Conservation (phyloP, 2,888 invertebrate genomes). For the Odontothrips loti region DNA sequence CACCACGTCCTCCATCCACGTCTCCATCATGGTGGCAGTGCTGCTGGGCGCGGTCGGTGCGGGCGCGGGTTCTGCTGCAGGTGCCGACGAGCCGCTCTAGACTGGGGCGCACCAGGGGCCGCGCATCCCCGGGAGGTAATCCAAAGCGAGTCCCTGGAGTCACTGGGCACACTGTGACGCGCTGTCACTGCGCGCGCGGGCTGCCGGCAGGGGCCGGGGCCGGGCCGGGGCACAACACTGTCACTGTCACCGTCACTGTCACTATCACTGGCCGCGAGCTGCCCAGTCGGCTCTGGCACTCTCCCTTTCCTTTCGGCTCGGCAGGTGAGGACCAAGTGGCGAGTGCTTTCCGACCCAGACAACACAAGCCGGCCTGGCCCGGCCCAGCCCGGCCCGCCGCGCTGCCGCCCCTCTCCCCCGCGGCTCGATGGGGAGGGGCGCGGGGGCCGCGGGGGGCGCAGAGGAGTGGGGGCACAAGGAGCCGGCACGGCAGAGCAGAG, state of each 20-base stretch:
- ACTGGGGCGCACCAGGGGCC: not conserved
- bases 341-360: slow-evolving; percentile 20
- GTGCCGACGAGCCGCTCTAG: too few species aligned
- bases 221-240: not conserved
- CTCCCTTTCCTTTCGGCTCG: slow-evolving; percentile 5
- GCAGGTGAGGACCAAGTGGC: slow-evolving; percentile 21
- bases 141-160: not conserved
- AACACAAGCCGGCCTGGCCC: slow-evolving; percentile 18
- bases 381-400: not conserved
- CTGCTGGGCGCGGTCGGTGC: too few species aligned
- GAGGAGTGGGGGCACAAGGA: not conserved
- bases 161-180: too few species aligned
- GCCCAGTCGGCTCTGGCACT: not conserved
- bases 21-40: not conserved
- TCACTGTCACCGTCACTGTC: not conserved
- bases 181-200: too few species aligned
- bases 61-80: too few species aligned
- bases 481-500: too few species aligned
- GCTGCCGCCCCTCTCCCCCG: not conserved
- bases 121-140: not conserved
- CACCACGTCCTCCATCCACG: slow-evolving; percentile 21
- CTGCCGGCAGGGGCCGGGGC: too few species aligned
- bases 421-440: not conserved
- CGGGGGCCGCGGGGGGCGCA: not conserved
- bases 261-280: slow-evolving; percentile 1